These are phyloP conservation scores for Achroia grisella DNA, from an alignment of 1,140 invertebrate species.

Conservation along the genomic window DNA sequence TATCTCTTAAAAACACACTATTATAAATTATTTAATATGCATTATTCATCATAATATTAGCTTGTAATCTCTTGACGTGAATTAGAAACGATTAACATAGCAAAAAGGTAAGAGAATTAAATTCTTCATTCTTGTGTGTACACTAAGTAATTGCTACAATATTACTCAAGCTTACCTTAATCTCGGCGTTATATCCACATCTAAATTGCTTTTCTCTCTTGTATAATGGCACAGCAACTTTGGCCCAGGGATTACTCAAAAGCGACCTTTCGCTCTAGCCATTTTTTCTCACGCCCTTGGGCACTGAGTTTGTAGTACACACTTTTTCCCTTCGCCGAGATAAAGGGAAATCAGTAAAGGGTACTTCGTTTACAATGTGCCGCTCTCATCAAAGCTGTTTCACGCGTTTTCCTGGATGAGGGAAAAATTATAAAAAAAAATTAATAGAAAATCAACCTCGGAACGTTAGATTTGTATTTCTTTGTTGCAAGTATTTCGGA, in stretches of 20 bases:
- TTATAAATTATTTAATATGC: too few relatives aligned
- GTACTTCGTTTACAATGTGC: not conserved
- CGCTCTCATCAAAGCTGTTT: not conserved
- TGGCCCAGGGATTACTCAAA: constrained; percentile 33
- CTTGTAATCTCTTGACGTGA: too few relatives aligned
- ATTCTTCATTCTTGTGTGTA: too few relatives aligned
- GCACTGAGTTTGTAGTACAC: constrained; percentile 13
- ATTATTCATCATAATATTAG: too few relatives aligned
- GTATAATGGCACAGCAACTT: constrained; percentile 16
- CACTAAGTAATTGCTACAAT: constrained; percentile 21
- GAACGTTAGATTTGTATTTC: too few relatives aligned
- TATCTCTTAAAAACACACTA: too few relatives aligned
- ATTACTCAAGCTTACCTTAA: constrained; percentile 16
- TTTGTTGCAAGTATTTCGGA: too few relatives aligned
- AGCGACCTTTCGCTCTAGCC: constrained; percentile 36
- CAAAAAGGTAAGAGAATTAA: too few relatives aligned
- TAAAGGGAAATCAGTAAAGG: constrained; percentile 4
- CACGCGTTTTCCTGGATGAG: too few relatives aligned
- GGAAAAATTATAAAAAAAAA: too few relatives aligned
- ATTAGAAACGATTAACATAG: too few relatives aligned
- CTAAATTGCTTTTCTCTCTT: constrained; percentile 36
- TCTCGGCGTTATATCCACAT: constrained; percentile 22
- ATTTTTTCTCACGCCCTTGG: constrained; percentile 26
- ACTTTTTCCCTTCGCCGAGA: constrained; percentile 15
- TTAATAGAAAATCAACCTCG: too few relatives aligned